A percentile compares a stretch with the other conserved stretches of the same genome.
phyloP scores from a whole-genome alignment of 2,113 vertebrate species.

The Atlantisia rogersi region DNA sequence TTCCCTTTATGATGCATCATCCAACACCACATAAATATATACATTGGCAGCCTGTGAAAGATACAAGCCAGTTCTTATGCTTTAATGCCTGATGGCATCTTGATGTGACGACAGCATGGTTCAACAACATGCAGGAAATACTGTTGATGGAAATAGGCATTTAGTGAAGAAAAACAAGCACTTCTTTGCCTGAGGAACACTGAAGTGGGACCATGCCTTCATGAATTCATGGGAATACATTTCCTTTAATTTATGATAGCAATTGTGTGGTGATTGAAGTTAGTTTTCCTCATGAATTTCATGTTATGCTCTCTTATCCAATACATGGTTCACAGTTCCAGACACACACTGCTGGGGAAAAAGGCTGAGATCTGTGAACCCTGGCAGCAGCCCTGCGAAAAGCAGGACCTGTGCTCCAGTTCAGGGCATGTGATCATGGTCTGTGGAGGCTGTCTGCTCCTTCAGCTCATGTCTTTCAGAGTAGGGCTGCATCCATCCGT shows the following conservation, averaged over 20 bases:
- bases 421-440: neutral
- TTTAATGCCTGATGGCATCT: neutral
- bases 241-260: neutral
- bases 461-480: neutral
- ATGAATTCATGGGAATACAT: neutral
- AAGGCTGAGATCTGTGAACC: neutral
- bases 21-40: neutral
- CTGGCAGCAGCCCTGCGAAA: neutral
- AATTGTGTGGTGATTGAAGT: neutral
- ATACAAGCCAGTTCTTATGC: neutral
- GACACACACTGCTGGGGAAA: neutral
- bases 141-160: neutral
- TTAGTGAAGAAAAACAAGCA: neutral
- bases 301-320: neutral
- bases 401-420: neutral
- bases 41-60: neutral
- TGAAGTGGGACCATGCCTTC: neutral
- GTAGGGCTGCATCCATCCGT: neutral
- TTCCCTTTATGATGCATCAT: neutral
- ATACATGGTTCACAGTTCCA: neutral
- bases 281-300: neutral
- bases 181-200: neutral
- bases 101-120: neutral
- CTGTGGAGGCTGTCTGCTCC: neutral
- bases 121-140: neutral